Base-by-base conservation (phyloP, 2,888 invertebrate species). In the Deilephila porcellus region DNA sequence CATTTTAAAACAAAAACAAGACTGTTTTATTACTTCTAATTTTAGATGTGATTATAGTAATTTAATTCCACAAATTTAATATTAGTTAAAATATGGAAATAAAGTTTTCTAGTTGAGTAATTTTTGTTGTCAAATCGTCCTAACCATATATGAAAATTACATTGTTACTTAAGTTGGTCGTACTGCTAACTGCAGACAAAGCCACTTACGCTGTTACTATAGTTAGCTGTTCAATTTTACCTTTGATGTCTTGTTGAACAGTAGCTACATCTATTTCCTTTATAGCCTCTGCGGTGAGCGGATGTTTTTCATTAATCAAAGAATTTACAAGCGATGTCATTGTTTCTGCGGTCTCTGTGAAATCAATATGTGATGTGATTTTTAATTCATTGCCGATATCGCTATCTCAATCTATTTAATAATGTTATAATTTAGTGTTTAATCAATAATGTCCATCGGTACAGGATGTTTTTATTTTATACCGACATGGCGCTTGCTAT, bases 251-350 rank as follows among this genome's bases (percentile, higher is more conserved):
- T 52, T 89, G 86, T 20, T 91, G 75, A 3, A 93, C 82, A 25
- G 85, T 79, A 7, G 71, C 32, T 0, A 88, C 59, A 29, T 85
- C 82, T 59, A 94, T 91, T 4, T 78, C 75, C 3, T 88, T 80
- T 52, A 94, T 76, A 5, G 86, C 82, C 25, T 90, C 89, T 1
- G 77, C 71, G 1, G 87, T 88, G 4, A 93, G 72, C 1, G 89
- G 89, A 60, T 87, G 82, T 0, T 88, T 79, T 0, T 87, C 88
- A 63, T 88, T 88, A 0, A 90, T 74, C 4, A 94, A 83, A 8
- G 93, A 89, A 62, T 89, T 90, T 19, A 94, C 87, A 0, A 94
- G 82, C 0, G 92, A 87, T 6, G 93, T 87, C 93, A 94, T 90
- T 1, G 93, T 91, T 74, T 92, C 92, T 60, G 88, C 87, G 62